Percentiles rank a stretch among this genome's conserved stretches.
Evolutionary conservation across 2,888 invertebrate genomes (phyloP).

Genomic region (Caenorhabditis auriculariae): DNA sequence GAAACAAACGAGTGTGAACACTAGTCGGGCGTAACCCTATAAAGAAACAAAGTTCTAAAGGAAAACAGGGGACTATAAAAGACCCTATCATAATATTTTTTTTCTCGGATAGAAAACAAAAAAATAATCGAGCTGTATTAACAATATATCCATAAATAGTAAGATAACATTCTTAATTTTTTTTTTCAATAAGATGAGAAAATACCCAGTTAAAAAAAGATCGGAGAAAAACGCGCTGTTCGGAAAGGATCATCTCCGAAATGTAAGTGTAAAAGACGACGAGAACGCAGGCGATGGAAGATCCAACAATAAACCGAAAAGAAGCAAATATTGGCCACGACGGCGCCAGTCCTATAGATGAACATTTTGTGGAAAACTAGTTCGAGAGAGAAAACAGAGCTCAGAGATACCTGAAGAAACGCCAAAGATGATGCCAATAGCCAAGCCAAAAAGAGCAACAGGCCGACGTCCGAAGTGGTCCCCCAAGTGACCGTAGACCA

Average conservation of each 20-base stretch:
- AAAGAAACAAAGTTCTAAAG: conserved; percentile 14
- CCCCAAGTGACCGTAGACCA: conserved; percentile 40
- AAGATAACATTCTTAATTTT: conserved; percentile 2
- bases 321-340: conserved; percentile 35
- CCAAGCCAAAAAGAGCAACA: conserved; percentile 32
- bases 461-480: conserved; percentile 41
- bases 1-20: conserved; percentile 42
- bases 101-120: no score
- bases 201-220: conserved; percentile 44
- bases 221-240: conserved; percentile 41
- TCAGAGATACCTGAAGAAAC: conserved; percentile 23
- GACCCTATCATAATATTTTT: no score
- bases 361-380: not conserved
- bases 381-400: not conserved
- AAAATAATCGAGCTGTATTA: no score
- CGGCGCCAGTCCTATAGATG: conserved; percentile 33
- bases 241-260: conserved; percentile 36
- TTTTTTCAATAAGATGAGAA: not conserved
- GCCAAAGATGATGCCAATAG: conserved; percentile 31
- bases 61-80: no score
- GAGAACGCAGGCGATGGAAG: conserved; percentile 36
- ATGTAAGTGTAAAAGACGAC: conserved; percentile 44
- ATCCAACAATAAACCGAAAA: conserved; percentile 35
- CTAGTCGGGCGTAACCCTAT: conserved; percentile 42
- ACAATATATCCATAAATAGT: no score